phyloP scores from a whole-genome alignment of 2,888 invertebrate species.

The Platerodrilus igneus region DNA sequence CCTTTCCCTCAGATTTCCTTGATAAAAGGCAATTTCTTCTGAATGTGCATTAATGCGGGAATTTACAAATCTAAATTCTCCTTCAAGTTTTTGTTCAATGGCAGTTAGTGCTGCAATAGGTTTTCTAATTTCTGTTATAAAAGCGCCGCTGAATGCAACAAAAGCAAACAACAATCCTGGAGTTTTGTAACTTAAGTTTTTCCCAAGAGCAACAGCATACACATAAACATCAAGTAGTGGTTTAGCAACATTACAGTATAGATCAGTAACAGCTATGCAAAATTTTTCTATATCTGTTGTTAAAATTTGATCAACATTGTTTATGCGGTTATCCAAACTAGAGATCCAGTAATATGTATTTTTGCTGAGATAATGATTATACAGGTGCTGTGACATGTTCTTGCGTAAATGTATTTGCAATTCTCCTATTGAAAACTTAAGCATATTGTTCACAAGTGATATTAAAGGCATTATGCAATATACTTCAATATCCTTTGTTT shows the following conservation, averaged over 20 bases:
- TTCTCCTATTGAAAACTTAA: constrained; percentile 93
- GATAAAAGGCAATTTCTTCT: constrained; percentile 85
- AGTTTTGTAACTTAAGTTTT: constrained; percentile 76
- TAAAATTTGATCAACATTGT: constrained; percentile 92
- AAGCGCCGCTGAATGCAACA: constrained; percentile 76
- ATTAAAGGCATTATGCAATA: constrained; percentile 82
- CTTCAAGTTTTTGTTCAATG: constrained; percentile 94
- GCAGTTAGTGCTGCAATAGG: constrained; percentile 88
- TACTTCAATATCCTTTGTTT: constrained; percentile 69
- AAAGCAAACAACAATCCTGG: constrained; percentile 86
- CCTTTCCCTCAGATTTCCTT: constrained; percentile 83
- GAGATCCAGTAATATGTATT: constrained; percentile 96
- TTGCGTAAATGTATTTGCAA: constrained; percentile 86
- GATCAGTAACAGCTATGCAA: constrained; percentile 89
- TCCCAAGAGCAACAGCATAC: constrained; percentile 85
- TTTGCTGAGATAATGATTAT: constrained; percentile 90
- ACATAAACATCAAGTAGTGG: constrained; percentile 91
- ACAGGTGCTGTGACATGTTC: constrained; percentile 79
- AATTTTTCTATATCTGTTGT: constrained; percentile 97
- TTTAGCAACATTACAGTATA: constrained; percentile 96
- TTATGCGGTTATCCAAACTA: constrained; percentile 90
- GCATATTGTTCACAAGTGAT: constrained; percentile 85
- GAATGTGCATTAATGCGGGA: constrained; percentile 93
- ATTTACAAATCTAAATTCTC: constrained; percentile 96
- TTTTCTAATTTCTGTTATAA: constrained; percentile 80